A percentile compares a stretch with the other conserved stretches of the same genome.
phyloP scores from a whole-genome alignment of 2,113 vertebrate genomes.

The Ellobius talpinus region DNA sequence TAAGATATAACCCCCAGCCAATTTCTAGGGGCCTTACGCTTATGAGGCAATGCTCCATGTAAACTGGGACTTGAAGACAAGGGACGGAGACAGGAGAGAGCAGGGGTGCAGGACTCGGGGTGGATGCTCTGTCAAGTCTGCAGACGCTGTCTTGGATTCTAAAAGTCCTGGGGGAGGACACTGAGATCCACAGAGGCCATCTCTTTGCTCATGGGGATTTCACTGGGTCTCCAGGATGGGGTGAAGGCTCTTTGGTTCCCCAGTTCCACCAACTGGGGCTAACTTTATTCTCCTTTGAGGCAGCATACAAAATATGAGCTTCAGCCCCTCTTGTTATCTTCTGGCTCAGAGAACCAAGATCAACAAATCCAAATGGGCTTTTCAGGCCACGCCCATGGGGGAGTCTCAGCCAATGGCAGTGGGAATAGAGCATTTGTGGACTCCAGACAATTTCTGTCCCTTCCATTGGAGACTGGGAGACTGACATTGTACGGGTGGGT shows the following conservation, averaged over 20 bases:
- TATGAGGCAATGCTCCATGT: background rate
- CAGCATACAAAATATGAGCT: background rate
- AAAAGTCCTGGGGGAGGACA: background rate
- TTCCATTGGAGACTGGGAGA: background rate
- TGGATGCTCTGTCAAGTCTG: background rate
- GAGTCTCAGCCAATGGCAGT: background rate
- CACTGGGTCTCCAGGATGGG: background rate
- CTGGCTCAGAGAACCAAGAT: background rate
- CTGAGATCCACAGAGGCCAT: background rate
- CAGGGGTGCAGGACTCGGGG: too few species aligned
- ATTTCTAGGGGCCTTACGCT: background rate
- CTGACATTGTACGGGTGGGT: background rate
- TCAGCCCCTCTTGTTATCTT: background rate
- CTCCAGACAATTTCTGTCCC: background rate
- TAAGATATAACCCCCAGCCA: background rate
- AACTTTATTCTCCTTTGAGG: background rate
- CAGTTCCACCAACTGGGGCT: background rate
- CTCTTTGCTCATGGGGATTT: background rate
- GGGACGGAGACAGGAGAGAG: background rate
- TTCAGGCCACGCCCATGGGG: background rate
- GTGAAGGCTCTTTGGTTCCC: accelerated
- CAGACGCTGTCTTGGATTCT: background rate
- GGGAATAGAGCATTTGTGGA: background rate
- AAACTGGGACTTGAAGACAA: background rate
- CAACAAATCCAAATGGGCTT: background rate